A percentile compares a stretch with the other conserved stretches of the same genome.
Evolutionary conservation across 2,113 vertebrate genomes (phyloP).

Genomic region (Petaurus breviceps): DNA sequence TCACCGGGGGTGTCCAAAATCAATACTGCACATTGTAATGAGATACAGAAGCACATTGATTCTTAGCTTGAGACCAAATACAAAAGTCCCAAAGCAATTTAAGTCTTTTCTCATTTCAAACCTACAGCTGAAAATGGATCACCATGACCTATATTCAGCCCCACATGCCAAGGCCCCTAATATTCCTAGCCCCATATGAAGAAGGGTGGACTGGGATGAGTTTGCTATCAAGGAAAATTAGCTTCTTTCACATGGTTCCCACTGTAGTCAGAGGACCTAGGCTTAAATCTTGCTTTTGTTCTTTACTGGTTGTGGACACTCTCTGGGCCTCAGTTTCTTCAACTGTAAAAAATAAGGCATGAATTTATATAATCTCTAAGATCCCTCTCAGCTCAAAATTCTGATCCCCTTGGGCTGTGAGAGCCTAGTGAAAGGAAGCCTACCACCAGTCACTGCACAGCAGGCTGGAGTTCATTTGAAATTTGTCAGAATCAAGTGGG

Average conservation of each 20-base stretch:
- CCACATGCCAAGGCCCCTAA: neutral
- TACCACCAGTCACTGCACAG: neutral
- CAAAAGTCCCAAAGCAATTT: conserved; percentile 18
- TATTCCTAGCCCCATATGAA: neutral
- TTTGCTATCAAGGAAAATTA: neutral
- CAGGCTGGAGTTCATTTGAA: neutral
- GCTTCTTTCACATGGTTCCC: neutral
- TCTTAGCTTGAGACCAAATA: neutral
- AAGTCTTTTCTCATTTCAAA: conserved; percentile 48
- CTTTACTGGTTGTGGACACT: neutral
- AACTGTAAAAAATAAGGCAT: neutral
- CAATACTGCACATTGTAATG: neutral
- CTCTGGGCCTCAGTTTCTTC: neutral
- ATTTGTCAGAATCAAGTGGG: neutral
- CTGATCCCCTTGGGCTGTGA: too few relatives aligned
- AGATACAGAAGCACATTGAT: neutral
- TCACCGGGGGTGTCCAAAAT: neutral
- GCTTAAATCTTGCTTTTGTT: too few relatives aligned
- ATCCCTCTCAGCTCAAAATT: neutral
- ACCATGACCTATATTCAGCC: conserved; percentile 31
- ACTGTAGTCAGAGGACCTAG: neutral
- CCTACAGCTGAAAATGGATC: conserved; percentile 57
- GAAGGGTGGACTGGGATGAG: neutral
- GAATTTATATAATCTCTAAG: too few relatives aligned
- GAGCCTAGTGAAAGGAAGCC: too few relatives aligned